phyloP scores from a whole-genome alignment of 2,888 invertebrate species.

The Alviniconcha strummeri region DNA sequence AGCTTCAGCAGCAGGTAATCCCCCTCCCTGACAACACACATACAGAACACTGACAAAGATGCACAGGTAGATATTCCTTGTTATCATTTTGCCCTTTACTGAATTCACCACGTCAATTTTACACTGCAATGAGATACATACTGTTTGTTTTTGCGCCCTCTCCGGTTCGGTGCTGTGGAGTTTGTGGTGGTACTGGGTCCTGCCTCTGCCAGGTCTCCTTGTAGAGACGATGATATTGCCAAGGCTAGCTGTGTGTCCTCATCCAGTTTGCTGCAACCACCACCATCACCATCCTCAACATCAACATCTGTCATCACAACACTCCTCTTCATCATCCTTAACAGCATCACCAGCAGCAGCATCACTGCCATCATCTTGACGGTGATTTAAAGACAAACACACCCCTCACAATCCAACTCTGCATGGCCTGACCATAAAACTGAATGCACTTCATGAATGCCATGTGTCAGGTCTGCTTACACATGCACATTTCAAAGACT shows the following conservation, averaged over 20 bases:
- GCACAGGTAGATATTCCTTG: no score
- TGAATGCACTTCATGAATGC: no score
- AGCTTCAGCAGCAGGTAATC: conserved; percentile 46
- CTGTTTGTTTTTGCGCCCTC: conserved; percentile 27
- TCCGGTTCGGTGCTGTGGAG: not conserved
- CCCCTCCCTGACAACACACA: conserved; percentile 10
- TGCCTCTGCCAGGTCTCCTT: conserved; percentile 36
- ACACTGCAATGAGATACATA: not conserved
- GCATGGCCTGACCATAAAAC: no score
- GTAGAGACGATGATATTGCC: conserved; percentile 62
- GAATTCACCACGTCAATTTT: no score
- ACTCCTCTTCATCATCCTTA: no score
- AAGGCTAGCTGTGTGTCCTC: conserved; percentile 64
- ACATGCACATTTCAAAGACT: no score
- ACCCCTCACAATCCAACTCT: no score
- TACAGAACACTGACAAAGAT: not conserved
- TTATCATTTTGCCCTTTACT: no score
- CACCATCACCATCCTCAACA: not conserved
- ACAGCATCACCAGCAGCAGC: not conserved
- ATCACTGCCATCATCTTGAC: not conserved
- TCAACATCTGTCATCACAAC: not conserved
- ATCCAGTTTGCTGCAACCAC: conserved; percentile 41
- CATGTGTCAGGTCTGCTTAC: no score
- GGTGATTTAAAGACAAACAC: not conserved
- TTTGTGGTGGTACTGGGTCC: not conserved